Evolutionary conservation across 2,797 vertebrate genomes (phyloP).

Genomic region (Alca torda): DNA sequence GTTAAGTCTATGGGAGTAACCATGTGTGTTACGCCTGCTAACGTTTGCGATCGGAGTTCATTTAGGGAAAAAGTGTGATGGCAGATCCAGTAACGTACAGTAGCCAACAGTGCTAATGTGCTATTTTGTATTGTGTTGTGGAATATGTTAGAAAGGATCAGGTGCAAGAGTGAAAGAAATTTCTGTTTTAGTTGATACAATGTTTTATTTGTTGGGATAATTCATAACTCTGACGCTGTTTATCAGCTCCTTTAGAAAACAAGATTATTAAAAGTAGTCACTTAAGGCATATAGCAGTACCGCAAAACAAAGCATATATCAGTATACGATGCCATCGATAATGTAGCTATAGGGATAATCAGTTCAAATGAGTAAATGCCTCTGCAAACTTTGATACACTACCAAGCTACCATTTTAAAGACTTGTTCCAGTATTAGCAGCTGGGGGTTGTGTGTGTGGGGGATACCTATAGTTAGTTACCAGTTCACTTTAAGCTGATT

Average conservation of each 20-base stretch:
- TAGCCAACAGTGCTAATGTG: neutral
- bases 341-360: neutral
- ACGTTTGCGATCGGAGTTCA: neutral
- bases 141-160: neutral
- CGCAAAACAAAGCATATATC: neutral
- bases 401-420: neutral
- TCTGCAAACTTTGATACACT: neutral
- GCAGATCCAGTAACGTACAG: neutral
- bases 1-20: neutral
- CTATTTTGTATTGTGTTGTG: neutral
- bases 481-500: neutral
- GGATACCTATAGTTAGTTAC: neutral
- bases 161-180: neutral
- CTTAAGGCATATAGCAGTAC: neutral
- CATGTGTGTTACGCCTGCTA: neutral
- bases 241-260: neutral
- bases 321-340: accelerated
- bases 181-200: neutral
- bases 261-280: too few species aligned
- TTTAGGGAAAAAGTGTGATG: neutral
- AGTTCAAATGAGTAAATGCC: neutral
- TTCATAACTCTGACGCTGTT: neutral
- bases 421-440: neutral
- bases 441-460: neutral
- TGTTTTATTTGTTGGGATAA: neutral